A percentile compares a stretch with the other conserved stretches of the same genome.
phyloP scores from a whole-genome alignment of 1,140 invertebrate genomes.

The Acyrthosiphon pisum region DNA sequence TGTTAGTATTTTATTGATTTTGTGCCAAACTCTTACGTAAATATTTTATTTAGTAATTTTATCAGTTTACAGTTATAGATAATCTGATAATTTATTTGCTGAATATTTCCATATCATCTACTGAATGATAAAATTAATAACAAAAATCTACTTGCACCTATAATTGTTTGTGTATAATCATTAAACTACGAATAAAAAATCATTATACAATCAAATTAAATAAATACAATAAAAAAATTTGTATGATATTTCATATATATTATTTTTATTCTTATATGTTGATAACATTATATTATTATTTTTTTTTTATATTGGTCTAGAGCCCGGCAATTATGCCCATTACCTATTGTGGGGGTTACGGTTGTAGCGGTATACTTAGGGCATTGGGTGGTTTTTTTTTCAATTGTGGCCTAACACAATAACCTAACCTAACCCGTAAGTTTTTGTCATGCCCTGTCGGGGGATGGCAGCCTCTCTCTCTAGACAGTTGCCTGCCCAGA shows the following conservation, averaged over 20 bases:
- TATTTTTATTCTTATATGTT: not conserved
- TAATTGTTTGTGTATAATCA: not conserved
- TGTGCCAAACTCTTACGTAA: not conserved
- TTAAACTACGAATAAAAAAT: not conserved
- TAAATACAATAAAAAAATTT: not conserved
- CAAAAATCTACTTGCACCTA: not conserved
- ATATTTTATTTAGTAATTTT: not conserved
- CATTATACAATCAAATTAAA: not conserved
- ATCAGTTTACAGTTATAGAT: not conserved
- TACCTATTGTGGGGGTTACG: no score
- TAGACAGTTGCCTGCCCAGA: no score
- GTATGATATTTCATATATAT: not conserved
- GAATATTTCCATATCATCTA: not conserved
- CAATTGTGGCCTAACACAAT: no score
- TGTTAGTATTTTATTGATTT: not conserved
- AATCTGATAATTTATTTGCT: not conserved
- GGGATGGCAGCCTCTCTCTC: no score
- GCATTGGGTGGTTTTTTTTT: no score
- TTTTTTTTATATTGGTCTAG: not conserved
- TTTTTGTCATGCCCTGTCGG: no score
- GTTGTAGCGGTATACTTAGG: no score
- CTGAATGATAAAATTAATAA: not conserved
- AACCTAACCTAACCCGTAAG: no score
- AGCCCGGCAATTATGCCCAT: no score
- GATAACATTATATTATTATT: not conserved